phyloP scores from a whole-genome alignment of 2,888 invertebrate genomes.

The Ophion costatus region DNA sequence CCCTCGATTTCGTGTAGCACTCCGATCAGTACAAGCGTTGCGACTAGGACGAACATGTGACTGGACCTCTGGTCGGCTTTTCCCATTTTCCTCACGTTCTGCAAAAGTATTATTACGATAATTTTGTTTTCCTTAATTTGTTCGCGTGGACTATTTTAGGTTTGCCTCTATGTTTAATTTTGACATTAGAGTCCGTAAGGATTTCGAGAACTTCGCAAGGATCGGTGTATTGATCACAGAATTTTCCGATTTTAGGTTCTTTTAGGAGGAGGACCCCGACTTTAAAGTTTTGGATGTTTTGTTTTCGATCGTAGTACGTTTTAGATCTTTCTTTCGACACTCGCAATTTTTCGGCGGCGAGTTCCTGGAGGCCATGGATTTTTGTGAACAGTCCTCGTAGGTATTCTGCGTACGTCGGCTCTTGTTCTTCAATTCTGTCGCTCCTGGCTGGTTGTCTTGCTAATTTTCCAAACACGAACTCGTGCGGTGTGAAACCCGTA shows the following conservation, averaged over 20 bases:
- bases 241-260: slow-evolving; percentile 35
- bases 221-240: slow-evolving; percentile 26
- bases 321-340: slow-evolving; percentile 33
- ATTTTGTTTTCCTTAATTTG: slow-evolving; percentile 20
- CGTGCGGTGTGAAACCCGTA: slow-evolving; percentile 57
- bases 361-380: slow-evolving; percentile 25
- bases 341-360: slow-evolving; percentile 17
- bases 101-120: slow-evolving; percentile 5
- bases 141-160: slow-evolving; percentile 35
- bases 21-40: too few relatives aligned
- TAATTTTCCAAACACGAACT: slow-evolving; percentile 62
- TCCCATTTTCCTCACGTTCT: background rate
- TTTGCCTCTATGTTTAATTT: slow-evolving; percentile 14
- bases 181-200: slow-evolving; percentile 3
- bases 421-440: slow-evolving; percentile 16
- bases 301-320: slow-evolving; percentile 26
- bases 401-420: slow-evolving; percentile 18
- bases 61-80: too few relatives aligned
- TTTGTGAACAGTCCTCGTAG: slow-evolving; percentile 16
- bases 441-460: slow-evolving; percentile 36
- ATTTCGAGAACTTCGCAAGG: slow-evolving; percentile 38
- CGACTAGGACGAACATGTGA: too few relatives aligned
- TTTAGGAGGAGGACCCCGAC: slow-evolving; percentile 29
- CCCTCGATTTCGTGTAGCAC: too few relatives aligned
- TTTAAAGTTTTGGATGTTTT: slow-evolving; percentile 35